Evolutionary conservation across 2,888 invertebrate genomes (phyloP), one percentile per base, ranked within the genome.

Genomic region (Campoplex capitator): DNA sequence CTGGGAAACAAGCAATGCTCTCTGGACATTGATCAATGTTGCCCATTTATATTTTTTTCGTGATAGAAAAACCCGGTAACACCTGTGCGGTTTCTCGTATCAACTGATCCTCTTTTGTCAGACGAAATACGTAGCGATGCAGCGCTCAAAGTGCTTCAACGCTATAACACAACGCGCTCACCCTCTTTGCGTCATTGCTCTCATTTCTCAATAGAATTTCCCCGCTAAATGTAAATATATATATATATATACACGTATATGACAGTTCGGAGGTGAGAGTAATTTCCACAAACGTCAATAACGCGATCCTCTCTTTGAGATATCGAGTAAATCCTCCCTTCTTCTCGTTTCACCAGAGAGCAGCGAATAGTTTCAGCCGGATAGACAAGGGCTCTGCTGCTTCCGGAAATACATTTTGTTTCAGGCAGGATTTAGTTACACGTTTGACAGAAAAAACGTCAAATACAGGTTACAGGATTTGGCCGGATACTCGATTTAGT

Each of bases 261-360:
- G 45, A 45, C 45, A 45, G 9, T 9, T 13, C 45, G 45, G 13
- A 45, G 11, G 32, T 0, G 42, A 75, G 16, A 58, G 28, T 56
- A 48, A 76, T 76, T 62, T 76, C 32, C 76, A 45, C 18, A 76
- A 62, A 35, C n/a, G 62, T 76, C 48, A 48, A 76, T 76, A 75
- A 58, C 16, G 42, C 8, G 58, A 75, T 51, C 18, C n/a, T 56
- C 28, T 38, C 28, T 23, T 67, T 23, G 38, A 28, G 42, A 32
- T 54, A 32, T n/a, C n/a, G 51, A 58, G 45, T 62, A 75, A 68
- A 75, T 13, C 58, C 58, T 58, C 13, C 28, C 13, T 58, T 58
- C 58, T 58, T 28, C 58, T 28, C 58, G 58, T 2, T 58, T 28
- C 58, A 13, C 73, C 13, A 38, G 0, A 0, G n/a, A 48, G 9